These are phyloP conservation scores for Thecocarcelia acutangulata DNA, from an alignment of 2,888 invertebrate genomes.

Conservation along the genomic window DNA sequence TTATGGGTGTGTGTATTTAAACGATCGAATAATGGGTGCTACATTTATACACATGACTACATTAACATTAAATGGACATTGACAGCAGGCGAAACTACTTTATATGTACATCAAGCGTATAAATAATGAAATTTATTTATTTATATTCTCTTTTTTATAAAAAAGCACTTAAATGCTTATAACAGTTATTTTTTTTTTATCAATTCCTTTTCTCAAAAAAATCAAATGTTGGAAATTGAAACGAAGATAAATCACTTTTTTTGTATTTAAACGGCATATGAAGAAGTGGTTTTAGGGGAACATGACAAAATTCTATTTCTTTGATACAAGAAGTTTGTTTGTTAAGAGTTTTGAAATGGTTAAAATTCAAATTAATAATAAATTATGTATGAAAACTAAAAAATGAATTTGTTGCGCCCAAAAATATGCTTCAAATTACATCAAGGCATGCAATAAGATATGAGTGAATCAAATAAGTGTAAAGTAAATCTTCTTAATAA, in stretches of 20 bases:
- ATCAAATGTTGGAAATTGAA: constrained; percentile 50
- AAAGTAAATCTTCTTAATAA: not conserved
- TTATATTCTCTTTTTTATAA: constrained; percentile 19
- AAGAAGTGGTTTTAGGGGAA: not conserved
- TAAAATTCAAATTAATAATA: constrained; percentile 11
- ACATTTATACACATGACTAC: constrained; percentile 46
- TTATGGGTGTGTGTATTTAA: constrained; percentile 66
- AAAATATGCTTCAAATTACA: constrained; percentile 14
- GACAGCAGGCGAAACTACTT: constrained; percentile 71
- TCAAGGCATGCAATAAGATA: not conserved
- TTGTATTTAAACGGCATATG: constrained; percentile 18
- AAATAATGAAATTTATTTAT: constrained; percentile 64
- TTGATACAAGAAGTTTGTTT: not conserved
- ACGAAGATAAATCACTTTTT: constrained; percentile 64
- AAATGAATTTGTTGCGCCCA: not conserved
- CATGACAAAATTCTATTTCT: constrained; percentile 42
- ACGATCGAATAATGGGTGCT: constrained; percentile 55
- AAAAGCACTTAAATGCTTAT: constrained; percentile 64
- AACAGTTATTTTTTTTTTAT: constrained; percentile 35
- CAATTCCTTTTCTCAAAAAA: constrained; percentile 11
- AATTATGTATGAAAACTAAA: not conserved
- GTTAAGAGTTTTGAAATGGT: constrained; percentile 32
- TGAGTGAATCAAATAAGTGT: not conserved
- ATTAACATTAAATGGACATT: constrained; percentile 70
- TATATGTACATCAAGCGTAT: constrained; percentile 41